These are phyloP conservation scores for Gavialis gangeticus DNA, from an alignment of 2,113 vertebrate species.

Conservation along the genomic window DNA sequence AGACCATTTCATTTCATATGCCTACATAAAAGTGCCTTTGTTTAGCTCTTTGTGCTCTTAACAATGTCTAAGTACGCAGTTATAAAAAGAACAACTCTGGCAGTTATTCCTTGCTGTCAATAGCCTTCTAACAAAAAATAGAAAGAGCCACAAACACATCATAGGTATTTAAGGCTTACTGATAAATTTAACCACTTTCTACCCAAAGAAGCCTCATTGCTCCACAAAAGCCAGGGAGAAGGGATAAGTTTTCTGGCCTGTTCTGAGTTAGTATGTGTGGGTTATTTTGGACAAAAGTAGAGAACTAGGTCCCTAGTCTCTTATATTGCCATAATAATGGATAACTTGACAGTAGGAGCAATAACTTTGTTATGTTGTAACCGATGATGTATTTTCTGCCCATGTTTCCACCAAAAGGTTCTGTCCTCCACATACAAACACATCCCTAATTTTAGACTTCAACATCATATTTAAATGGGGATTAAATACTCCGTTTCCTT, in stretches of 20 bases:
- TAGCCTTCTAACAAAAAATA: not conserved
- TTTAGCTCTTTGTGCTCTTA: not conserved
- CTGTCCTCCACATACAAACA: not conserved
- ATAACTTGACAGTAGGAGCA: too few relatives aligned
- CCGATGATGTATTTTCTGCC: not conserved
- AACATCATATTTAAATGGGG: not conserved
- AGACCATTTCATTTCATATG: rapidly evolving
- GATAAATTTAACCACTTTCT: too few relatives aligned
- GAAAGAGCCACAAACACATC: not conserved
- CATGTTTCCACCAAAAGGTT: not conserved
- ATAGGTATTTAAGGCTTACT: too few relatives aligned
- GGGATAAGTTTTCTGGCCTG: not conserved
- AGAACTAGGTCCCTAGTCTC: not conserved
- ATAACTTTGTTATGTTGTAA: not conserved
- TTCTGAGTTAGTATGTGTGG: not conserved
- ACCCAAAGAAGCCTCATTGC: too few relatives aligned
- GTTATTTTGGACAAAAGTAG: not conserved
- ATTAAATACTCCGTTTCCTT: rapidly evolving
- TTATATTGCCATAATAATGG: too few relatives aligned
- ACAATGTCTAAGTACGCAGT: not conserved
- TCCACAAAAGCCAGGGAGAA: not conserved
- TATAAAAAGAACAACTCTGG: rapidly evolving
- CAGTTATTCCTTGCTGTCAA: not conserved
- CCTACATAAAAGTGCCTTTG: not conserved
- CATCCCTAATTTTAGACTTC: not conserved